These are phyloP conservation scores for Tetragnatha montana DNA, from an alignment of 2,888 invertebrate species.

Conservation along the genomic window DNA sequence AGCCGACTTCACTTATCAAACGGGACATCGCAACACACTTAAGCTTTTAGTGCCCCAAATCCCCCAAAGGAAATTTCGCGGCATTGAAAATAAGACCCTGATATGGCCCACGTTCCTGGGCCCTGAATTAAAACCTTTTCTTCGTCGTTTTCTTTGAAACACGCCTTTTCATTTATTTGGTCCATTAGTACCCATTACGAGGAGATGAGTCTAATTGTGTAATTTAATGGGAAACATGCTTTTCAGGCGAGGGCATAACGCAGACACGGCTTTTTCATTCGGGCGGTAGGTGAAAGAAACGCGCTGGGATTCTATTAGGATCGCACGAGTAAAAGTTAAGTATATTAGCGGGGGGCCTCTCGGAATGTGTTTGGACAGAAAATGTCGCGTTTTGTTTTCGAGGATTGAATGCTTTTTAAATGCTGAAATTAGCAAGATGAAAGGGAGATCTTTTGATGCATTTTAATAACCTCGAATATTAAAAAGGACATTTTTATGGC, in stretches of 20 bases:
- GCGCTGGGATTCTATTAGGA: neutral
- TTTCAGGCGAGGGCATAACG: constrained; percentile 20
- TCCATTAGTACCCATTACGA: constrained; percentile 60
- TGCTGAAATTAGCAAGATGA: neutral
- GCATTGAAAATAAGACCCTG: constrained; percentile 61
- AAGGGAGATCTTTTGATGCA: neutral
- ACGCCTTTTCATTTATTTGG: constrained; percentile 41
- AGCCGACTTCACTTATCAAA: constrained; percentile 56
- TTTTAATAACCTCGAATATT: neutral
- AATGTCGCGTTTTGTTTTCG: neutral
- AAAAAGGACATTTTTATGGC: too few relatives aligned
- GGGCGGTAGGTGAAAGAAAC: neutral
- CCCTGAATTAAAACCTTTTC: constrained; percentile 42
- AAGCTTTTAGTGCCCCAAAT: constrained; percentile 62
- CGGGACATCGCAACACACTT: constrained; percentile 63
- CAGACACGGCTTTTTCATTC: neutral
- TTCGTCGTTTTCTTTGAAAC: constrained; percentile 33
- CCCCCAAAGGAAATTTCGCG: constrained; percentile 40
- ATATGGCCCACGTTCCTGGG: constrained; percentile 50
- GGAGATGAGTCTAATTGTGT: constrained; percentile 56
- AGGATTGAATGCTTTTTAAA: neutral
- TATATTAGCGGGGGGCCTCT: neutral
- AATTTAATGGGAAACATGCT: constrained; percentile 52
- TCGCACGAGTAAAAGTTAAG: neutral
- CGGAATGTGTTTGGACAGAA: neutral